Evolutionary conservation across 30 jellyfish, hydroid and myxozoan genomes (phyloP).

Genomic region (Haliclystus octoradiatus): DNA sequence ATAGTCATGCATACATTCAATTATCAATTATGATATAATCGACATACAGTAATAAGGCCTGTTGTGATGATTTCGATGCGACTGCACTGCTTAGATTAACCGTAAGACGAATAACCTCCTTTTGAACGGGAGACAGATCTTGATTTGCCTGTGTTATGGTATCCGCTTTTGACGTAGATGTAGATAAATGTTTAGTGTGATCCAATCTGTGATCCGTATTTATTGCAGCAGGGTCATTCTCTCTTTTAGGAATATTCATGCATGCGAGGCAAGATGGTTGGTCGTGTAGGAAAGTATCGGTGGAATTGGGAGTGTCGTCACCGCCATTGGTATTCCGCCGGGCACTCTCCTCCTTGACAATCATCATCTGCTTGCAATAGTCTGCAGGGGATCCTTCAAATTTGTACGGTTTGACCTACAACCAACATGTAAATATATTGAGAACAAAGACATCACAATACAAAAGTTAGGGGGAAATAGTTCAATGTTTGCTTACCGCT

Average conservation of each 20-base stretch:
- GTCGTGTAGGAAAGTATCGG: neutral
- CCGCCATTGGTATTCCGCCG: neutral
- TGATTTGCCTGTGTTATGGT: neutral
- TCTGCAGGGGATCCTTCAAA: neutral
- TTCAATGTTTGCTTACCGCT: constrained; percentile 30
- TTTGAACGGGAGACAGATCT: constrained; percentile 19
- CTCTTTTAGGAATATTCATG: neutral
- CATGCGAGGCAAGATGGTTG: neutral
- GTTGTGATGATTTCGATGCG: constrained; percentile 93
- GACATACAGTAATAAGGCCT: constrained; percentile 64
- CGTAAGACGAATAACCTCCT: constrained; percentile 62
- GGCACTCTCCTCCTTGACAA: neutral
- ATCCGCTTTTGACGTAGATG: too few relatives aligned
- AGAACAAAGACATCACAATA: neutral
- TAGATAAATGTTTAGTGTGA: too few relatives aligned
- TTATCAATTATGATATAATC: neutral
- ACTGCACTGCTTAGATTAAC: constrained; percentile 93
- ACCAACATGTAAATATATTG: neutral
- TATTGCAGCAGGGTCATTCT: neutral
- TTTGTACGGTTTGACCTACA: neutral
- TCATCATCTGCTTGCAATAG: neutral
- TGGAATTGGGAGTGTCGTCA: neutral
- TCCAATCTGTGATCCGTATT: neutral
- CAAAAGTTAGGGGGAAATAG: neutral
- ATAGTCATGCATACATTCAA: neutral